A percentile compares a stretch with the other conserved stretches of the same genome.
Evolutionary conservation across 2,888 invertebrate genomes (phyloP).

Genomic region (Acleris holmiana): DNA sequence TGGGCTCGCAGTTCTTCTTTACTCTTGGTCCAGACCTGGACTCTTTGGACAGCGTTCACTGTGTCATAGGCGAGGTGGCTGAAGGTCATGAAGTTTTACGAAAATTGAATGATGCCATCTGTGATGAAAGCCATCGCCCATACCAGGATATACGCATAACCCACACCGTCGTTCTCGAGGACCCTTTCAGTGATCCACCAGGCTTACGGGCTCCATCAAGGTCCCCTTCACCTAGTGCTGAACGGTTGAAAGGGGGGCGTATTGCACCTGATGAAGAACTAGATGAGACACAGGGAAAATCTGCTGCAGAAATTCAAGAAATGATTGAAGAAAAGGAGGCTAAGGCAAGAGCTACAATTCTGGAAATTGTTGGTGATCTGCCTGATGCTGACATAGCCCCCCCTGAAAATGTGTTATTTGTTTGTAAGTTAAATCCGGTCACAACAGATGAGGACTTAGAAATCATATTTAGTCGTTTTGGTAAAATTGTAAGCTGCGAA

Average conservation of each 20-base stretch:
- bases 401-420: constrained; percentile 99
- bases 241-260: constrained; percentile 91
- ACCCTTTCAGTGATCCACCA: constrained; percentile 96
- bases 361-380: constrained; percentile 99
- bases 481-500: constrained; percentile 96
- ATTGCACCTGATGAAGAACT: constrained; percentile 97
- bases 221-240: constrained; percentile 95
- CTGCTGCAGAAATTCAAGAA: constrained; percentile 93
- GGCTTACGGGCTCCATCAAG: constrained; percentile 90
- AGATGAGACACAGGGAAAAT: constrained; percentile 94
- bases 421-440: constrained; percentile 99
- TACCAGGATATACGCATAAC: constrained; percentile 98
- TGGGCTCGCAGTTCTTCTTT: constrained; percentile 98
- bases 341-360: constrained; percentile 97
- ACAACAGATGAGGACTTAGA: constrained; percentile 98
- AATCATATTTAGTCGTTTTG: constrained; percentile 98
- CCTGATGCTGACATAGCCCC: constrained; percentile 99
- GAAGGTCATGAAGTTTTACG: constrained; percentile 95
- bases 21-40: constrained; percentile 94
- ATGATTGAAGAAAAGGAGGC: constrained; percentile 96
- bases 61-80: constrained; percentile 97
- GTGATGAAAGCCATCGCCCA: constrained; percentile 94
- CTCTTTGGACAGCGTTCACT: constrained; percentile 95
- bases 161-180: constrained; percentile 97
- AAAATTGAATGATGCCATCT: constrained; percentile 96